Base-by-base conservation (phyloP, 2,888 invertebrate genomes). In the Scelioninae gen. 1 region DNA sequence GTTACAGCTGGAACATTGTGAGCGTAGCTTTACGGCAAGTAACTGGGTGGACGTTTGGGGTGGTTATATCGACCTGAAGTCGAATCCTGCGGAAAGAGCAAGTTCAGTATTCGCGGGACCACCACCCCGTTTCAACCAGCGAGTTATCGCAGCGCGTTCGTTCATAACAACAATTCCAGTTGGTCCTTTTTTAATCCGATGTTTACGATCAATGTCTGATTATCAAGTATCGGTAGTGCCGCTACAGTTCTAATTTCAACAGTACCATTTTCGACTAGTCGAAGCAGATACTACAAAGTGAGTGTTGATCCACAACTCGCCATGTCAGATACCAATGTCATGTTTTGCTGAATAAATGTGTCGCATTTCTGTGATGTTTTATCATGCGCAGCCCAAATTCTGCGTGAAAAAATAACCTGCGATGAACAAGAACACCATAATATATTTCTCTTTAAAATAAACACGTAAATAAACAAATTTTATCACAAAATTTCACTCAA, bases 61-160 rank as follows among this genome's bases (percentile, higher is more conserved):
- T 89, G 88, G 88, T 89, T 88, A 89, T 91, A 91, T 91, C 91
- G 91, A 91, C 88, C 90, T 88, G 87, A 84, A 84, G 84, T 83
- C 86, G 86, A 86, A 88, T 87, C 88, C 87, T 88, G 84, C 84
- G 86, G 87, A 77, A 81, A 77, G 82, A 82, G 72, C 62, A 77
- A 85, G 87, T 89, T 91, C 91, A 91, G 91, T 91, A 87, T 88
- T 88, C 89, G 90, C 89, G 90, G 90, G 89, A 91, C 91, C 90
- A 90, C 87, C 90, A 90, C 89, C 89, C 91, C 88, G 91, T 89
- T 85, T 74, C 83, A 85, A 87, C 83, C 85, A 81, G 34, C 47
- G 72, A 78, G 74, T 81, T 65, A 81, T 47, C 23, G 47, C 31
- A 32, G 71, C 76, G 78, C 84, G 78, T n/a, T 45, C 68, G 60